Conservation (phyloP, 2,888 invertebrate genomes). For the Sphaeridia pumilis region DNA sequence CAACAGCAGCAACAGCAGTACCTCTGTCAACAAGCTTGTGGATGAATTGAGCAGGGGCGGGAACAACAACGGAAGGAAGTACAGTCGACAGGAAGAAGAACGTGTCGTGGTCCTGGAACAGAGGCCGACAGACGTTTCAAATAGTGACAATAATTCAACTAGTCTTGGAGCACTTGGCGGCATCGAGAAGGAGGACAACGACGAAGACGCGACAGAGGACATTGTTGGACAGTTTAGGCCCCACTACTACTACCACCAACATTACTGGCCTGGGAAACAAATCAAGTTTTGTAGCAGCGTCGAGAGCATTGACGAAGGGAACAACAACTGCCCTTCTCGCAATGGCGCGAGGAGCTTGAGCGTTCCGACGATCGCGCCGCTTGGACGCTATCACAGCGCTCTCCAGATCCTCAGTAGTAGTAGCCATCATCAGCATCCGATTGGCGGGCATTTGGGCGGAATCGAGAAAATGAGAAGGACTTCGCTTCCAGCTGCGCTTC, state of each 20-base stretch:
- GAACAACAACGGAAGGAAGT: too few species aligned
- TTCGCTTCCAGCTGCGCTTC: slow-evolving; percentile 35
- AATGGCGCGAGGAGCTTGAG: not conserved
- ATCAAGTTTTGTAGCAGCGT: not conserved
- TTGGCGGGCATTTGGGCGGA: slow-evolving; percentile 3
- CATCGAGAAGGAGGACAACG: slow-evolving; percentile 4
- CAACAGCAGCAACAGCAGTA: too few species aligned
- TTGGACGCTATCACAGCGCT: slow-evolving; percentile 12
- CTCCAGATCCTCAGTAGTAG: slow-evolving; percentile 12
- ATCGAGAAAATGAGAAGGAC: slow-evolving; percentile 35
- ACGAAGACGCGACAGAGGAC: too few species aligned
- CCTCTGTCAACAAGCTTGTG: too few species aligned
- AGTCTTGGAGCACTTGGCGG: not conserved
- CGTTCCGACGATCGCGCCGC: not conserved
- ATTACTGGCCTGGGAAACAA: too few species aligned
- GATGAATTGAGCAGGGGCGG: too few species aligned
- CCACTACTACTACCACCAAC: too few species aligned
- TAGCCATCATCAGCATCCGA: too few species aligned
- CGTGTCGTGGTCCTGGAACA: too few species aligned
- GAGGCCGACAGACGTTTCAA: too few species aligned
- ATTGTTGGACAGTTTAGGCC: too few species aligned
- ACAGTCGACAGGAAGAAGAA: too few species aligned
- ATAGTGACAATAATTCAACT: not conserved
- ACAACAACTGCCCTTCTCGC: not conserved
- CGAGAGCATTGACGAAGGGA: not conserved